Evolutionary conservation across 2,888 invertebrate species (phyloP), one percentile per base, ranked within the genome.

Genomic region (Troides aeacus): DNA sequence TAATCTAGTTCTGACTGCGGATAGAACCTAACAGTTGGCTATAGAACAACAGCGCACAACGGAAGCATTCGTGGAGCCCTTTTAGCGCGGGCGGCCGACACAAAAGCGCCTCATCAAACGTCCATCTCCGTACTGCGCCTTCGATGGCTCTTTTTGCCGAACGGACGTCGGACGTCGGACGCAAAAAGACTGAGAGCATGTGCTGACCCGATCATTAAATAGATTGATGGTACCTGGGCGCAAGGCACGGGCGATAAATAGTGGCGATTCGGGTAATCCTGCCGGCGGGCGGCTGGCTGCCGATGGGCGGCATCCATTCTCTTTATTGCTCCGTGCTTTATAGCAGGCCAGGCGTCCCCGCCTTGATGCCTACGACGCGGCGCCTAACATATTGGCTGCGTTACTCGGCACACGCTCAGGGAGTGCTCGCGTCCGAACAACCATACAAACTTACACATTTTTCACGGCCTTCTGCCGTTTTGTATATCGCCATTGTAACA

Each of bases 131-230:
- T 77, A 78, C 79, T 77, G 77, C 75, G 76, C 81, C 80, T 83
- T 78, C 74, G 74, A 83, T 80, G 86, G 86, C 88, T 89, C 87
- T 82, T 89, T 90, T 90, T 89, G 86, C 79, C 78, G 83, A 78
- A 78, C 81, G 83, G 78, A 79, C 78, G 84, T 79, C 76, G 79
- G 80, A 80, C 39, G 39, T 39, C 39, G 39, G 39, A 10, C 80
- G 80, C 84, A 92, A 92, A 92, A 92, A 90, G 89, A 84, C 81
- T 83, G 84, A 90, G 90, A 90, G 86, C 83, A 86, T 84, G 89
- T 88, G 92, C 92, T 92, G 92, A 92, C 92, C 92, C 91, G 92
- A 92, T 92, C 92, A 92, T 92, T 92, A 92, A 92, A 91, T 88
- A 92, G 92, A 92, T 92, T 90, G 92, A 92, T 92, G 86, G 92